phyloP scores from a whole-genome alignment of 2,888 invertebrate genomes.

The Drosophila rellima region DNA sequence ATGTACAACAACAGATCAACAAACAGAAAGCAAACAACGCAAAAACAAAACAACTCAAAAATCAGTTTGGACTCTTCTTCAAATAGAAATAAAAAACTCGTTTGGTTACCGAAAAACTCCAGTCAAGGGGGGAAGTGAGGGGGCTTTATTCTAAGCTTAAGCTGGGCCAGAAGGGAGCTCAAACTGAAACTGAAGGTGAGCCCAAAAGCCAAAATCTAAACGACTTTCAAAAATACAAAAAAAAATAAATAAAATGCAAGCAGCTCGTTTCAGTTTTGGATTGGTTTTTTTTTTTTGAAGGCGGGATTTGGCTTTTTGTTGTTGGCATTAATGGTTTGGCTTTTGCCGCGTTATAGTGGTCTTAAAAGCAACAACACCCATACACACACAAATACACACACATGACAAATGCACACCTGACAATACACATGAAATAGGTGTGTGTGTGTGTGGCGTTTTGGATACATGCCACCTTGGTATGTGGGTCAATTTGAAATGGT shows the following conservation, averaged over 20 bases:
- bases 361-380: slow-evolving; percentile 57
- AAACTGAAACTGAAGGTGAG: slow-evolving; percentile 47
- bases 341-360: slow-evolving; percentile 54
- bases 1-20: slow-evolving; percentile 22
- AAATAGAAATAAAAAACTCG: slow-evolving; percentile 36
- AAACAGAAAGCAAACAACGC: slow-evolving; percentile 9
- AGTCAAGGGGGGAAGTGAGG: slow-evolving; percentile 2
- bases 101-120: slow-evolving; percentile 27
- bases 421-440: slow-evolving; percentile 11
- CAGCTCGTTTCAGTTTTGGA: slow-evolving; percentile 60
- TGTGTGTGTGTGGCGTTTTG: slow-evolving; percentile 43
- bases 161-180: slow-evolving; percentile 36
- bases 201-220: slow-evolving; percentile 52
- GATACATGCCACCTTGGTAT: slow-evolving; percentile 77
- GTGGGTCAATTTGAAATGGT: slow-evolving; percentile 79
- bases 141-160: slow-evolving; percentile 34
- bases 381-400: slow-evolving; percentile 35
- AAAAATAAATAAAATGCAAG: slow-evolving; percentile 50
- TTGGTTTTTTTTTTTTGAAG: slow-evolving; percentile 20
- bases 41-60: neutral
- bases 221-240: slow-evolving; percentile 68
- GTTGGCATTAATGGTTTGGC: slow-evolving; percentile 52
- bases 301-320: slow-evolving; percentile 41
- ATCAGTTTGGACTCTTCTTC: slow-evolving; percentile 20
- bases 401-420: slow-evolving; percentile 63